phyloP scores from a whole-genome alignment of 2,797 vertebrate genomes.

The Pteronotus mesoamericanus region DNA sequence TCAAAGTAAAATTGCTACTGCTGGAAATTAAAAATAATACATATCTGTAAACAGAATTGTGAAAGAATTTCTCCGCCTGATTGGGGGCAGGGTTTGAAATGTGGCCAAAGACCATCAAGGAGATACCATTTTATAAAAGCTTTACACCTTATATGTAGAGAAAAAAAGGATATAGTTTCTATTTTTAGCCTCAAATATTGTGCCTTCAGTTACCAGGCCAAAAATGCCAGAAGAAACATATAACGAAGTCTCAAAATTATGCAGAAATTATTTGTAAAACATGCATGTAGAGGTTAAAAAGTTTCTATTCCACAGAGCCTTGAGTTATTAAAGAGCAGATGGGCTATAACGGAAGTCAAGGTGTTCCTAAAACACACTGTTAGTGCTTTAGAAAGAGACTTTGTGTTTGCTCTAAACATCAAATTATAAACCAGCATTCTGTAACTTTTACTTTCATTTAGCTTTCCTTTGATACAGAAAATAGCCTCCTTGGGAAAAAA shows the following conservation, averaged over 20 bases:
- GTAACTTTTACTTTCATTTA: conserved; percentile 60
- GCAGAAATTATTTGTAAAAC: conserved; percentile 65
- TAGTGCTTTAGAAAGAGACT: conserved; percentile 37
- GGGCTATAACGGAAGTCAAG: conserved; percentile 1
- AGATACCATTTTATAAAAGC: conserved; percentile 66
- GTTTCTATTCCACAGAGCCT: not conserved
- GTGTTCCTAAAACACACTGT: conserved; percentile 55
- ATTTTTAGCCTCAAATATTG: conserved; percentile 67
- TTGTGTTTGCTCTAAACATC: not conserved
- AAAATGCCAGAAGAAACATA: conserved; percentile 69
- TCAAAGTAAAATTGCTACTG: conserved; percentile 83
- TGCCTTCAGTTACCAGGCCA: conserved; percentile 73
- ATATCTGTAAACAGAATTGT: conserved; percentile 79
- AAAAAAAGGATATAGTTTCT: conserved; percentile 50
- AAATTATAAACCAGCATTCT: conserved; percentile 58
- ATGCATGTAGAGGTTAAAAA: conserved; percentile 14
- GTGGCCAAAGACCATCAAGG: conserved; percentile 59
- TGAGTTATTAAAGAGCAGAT: conserved; percentile 45
- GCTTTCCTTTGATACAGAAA: not conserved
- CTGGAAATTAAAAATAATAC: conserved; percentile 66
- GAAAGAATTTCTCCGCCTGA: conserved; percentile 66
- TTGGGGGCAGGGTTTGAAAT: not conserved
- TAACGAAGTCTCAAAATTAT: conserved; percentile 63
- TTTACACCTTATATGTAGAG: conserved; percentile 27
- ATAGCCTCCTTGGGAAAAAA: not conserved